phyloP scores from a whole-genome alignment of 1,140 invertebrate genomes.

The Grapholita molesta region DNA sequence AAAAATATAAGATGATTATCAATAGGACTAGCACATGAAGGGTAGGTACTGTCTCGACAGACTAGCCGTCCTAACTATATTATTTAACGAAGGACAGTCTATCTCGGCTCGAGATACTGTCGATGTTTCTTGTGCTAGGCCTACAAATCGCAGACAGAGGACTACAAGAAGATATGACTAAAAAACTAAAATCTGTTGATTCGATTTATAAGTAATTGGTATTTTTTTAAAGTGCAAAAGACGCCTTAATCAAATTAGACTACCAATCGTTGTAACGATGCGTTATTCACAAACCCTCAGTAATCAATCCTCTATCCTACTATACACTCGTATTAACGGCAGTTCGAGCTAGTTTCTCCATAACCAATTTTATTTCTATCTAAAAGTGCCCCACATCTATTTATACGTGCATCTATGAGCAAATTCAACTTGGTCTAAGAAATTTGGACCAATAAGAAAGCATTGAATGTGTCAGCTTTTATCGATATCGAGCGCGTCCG shows the following conservation, averaged over 20 bases:
- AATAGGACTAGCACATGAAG: too few relatives aligned
- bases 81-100: too few relatives aligned
- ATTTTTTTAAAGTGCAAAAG: neutral
- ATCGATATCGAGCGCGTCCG: slow-evolving; percentile 20
- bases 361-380: slow-evolving; percentile 48
- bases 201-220: neutral
- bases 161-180: too few relatives aligned
- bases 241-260: neutral
- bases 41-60: too few relatives aligned
- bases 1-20: neutral
- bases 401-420: slow-evolving; percentile 68
- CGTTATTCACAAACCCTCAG: neutral
- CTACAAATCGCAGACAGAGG: too few relatives aligned
- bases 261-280: neutral
- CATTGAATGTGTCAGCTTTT: slow-evolving; percentile 23
- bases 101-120: too few relatives aligned
- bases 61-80: too few relatives aligned
- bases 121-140: too few relatives aligned
- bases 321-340: slow-evolving; percentile 40
- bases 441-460: slow-evolving; percentile 49
- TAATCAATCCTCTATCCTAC: slow-evolving; percentile 24
- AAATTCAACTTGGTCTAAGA: slow-evolving; percentile 52
- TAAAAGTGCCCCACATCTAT: slow-evolving; percentile 62
- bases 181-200: too few relatives aligned
- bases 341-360: slow-evolving; percentile 56